phyloP scores from a whole-genome alignment of 1,140 invertebrate species.

The Melipona quadrifasciata region DNA sequence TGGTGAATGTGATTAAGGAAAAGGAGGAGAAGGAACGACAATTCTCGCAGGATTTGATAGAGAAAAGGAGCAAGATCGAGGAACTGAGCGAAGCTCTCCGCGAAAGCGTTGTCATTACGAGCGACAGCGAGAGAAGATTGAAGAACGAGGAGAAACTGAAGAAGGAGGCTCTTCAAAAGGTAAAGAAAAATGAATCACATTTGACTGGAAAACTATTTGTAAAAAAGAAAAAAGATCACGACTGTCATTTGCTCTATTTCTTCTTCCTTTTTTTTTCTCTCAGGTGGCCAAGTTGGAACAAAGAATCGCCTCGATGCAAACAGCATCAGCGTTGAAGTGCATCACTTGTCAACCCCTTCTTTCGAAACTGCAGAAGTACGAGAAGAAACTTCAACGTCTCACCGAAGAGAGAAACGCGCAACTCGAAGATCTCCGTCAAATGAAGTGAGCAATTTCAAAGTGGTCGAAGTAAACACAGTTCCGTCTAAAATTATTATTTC shows the following conservation, averaged over 20 bases:
- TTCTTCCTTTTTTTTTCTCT: slow-evolving; percentile 53
- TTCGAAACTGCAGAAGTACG: slow-evolving; percentile 83
- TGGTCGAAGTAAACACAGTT: background rate
- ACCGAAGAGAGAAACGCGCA: slow-evolving; percentile 86
- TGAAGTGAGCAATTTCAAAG: slow-evolving; percentile 85
- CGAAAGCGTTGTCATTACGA: slow-evolving; percentile 85
- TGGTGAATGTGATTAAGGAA: slow-evolving; percentile 71
- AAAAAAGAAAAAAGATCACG: background rate
- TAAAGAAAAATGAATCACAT: slow-evolving; percentile 70
- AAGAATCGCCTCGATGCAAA: slow-evolving; percentile 86
- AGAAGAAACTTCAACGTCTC: slow-evolving; percentile 83
- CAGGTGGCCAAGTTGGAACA: slow-evolving; percentile 89
- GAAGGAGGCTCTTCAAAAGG: slow-evolving; percentile 85
- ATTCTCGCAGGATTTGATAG: slow-evolving; percentile 59
- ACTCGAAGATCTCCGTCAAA: slow-evolving; percentile 88
- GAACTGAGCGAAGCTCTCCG: slow-evolving; percentile 81
- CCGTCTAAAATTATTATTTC: slow-evolving; percentile 26
- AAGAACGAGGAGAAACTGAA: slow-evolving; percentile 84
- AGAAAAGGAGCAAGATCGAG: slow-evolving; percentile 66
- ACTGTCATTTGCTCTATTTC: background rate
- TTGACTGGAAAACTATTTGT: slow-evolving; percentile 26
- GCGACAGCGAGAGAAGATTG: slow-evolving; percentile 85
- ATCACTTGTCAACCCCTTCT: slow-evolving; percentile 85
- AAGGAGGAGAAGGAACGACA: slow-evolving; percentile 71
- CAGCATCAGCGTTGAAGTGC: slow-evolving; percentile 85